phyloP scores from a whole-genome alignment of 2,113 vertebrate species.

The Solenodon paradoxus region DNA sequence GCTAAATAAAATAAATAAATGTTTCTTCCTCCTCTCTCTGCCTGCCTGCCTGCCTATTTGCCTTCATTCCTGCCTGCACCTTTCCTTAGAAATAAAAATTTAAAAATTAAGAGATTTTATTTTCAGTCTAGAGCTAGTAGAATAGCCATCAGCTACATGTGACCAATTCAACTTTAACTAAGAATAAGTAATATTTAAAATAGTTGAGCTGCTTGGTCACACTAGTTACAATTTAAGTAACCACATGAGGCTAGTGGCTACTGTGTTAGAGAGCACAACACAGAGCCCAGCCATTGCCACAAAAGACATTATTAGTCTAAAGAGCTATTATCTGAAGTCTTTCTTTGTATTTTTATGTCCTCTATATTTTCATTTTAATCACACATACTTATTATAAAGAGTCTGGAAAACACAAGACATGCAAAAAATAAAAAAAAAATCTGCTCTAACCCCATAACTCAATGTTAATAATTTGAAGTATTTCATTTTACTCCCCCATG shows the following conservation, averaged over 20 bases:
- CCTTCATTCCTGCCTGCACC: no score
- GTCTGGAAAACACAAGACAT: neutral
- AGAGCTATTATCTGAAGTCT: neutral
- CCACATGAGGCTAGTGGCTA: neutral
- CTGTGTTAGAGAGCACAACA: neutral
- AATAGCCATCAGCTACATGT: neutral
- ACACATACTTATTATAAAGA: neutral
- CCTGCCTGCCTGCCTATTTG: no score
- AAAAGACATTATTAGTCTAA: neutral
- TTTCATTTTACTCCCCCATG: neutral
- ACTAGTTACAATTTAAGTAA: neutral
- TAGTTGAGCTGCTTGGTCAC: neutral
- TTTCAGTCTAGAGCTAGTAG: neutral
- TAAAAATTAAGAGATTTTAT: neutral
- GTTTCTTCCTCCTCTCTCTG: no score
- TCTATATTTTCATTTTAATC: neutral
- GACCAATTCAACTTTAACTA: neutral
- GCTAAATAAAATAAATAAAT: no score
- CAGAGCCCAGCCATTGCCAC: fast-evolving
- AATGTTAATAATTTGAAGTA: neutral
- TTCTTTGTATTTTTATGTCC: neutral
- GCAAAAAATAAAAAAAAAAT: neutral
- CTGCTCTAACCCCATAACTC: neutral
- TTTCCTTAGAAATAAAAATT: no score
- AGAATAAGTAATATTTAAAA: neutral